These are phyloP conservation scores for Caenorhabditis afra DNA, from an alignment of 2,888 invertebrate species.

Conservation along the genomic window DNA sequence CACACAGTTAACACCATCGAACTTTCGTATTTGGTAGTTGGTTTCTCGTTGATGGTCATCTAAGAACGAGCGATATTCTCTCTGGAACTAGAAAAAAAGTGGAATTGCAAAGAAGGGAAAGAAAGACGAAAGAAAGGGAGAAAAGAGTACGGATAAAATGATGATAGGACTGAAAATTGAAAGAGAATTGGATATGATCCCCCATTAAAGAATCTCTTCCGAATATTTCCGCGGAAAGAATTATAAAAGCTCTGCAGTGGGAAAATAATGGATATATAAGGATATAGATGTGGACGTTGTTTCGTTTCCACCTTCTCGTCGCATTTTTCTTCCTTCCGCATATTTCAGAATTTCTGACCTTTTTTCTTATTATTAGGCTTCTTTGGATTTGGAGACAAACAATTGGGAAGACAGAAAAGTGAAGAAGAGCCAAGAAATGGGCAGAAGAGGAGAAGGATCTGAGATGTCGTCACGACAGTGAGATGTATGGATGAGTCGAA, in stretches of 20 bases:
- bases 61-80: too few relatives aligned
- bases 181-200: constrained; percentile 49
- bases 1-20: constrained; percentile 26
- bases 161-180: constrained; percentile 42
- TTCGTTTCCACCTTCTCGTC: neutral
- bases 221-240: constrained; percentile 18
- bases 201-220: constrained; percentile 49
- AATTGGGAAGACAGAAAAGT: neutral
- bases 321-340: neutral
- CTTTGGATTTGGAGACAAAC: neutral
- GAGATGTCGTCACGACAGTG: neutral
- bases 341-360: neutral
- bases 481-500: neutral
- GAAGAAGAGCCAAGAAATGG: neutral
- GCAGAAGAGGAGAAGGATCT: neutral
- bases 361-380: constrained; percentile 6
- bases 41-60: too few relatives aligned
- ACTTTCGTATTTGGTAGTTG: constrained; percentile 38
- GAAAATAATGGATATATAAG: constrained; percentile 19
- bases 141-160: neutral
- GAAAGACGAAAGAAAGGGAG: constrained; percentile 6
- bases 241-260: constrained; percentile 28
- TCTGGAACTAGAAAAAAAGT: too few relatives aligned
- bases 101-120: too few relatives aligned
- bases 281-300: too few relatives aligned